Evolutionary conservation across 2,888 invertebrate genomes (phyloP), one percentile per base, ranked within the genome.

Genomic region (Odontocolon sp.): DNA sequence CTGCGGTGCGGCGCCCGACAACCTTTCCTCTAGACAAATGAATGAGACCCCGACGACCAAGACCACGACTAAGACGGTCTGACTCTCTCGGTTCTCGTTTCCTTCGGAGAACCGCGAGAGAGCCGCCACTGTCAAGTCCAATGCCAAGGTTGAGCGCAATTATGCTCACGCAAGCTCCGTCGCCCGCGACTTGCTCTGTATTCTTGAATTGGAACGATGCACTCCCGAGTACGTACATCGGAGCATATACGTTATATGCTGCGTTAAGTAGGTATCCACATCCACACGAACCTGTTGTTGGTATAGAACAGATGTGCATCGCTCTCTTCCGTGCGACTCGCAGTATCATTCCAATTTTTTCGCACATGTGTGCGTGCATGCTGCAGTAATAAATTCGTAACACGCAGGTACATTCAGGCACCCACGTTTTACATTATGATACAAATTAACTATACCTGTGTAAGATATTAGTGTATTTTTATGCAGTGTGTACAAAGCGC

Each of bases 101-200:
- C 38, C 47, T 50, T 11, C 38, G 8, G 33, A 59, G 56, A 73
- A 72, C 40, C 50, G 57, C 40, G 69, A 64, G 36, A 26, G 50
- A 45, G 23, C 71, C 33, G 28, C 64, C 33, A 56, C 54, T 33
- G 33, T 26, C 56, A 26, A 76, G 67, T 70, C 77, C 82, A 82
- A 76, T 78, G 80, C 77, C 82, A 81, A 81, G 77, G 81, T 74
- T 73, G 59, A 40, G 57, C 38, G 61, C 75, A 79, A 80, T 80
- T 79, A 81, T 54, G 73, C 72, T 79, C 77, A 77, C 75, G 79
- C 77, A 75, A 77, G 38, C 38, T 54, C 57, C 54, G 42, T 26
- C 9, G 23, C 40, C 31, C 16, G 21, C 3, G 36, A 26, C 18
- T 73, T 33, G 42, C 36, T 57, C 38, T 26, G 47, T 47, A 56